Conservation (phyloP, 2,113 vertebrate species). For the Macheiramphus alcinus region DNA sequence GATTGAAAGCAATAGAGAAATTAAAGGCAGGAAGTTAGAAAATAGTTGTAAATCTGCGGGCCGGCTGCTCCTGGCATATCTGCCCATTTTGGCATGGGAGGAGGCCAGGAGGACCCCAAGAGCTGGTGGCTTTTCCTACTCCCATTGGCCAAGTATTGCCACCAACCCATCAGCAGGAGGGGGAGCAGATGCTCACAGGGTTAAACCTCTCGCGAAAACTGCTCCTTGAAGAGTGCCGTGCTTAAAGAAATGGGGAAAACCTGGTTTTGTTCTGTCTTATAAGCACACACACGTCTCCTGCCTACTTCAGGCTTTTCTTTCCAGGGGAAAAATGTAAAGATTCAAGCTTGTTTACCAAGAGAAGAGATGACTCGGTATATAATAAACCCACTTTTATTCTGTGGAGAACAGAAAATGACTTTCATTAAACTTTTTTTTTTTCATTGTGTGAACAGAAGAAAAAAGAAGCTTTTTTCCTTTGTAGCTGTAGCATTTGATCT, state of each 20-base stretch:
- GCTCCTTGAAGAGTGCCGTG: background rate
- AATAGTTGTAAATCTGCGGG: background rate
- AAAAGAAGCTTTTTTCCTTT: background rate
- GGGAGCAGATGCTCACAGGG: background rate
- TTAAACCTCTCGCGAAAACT: background rate
- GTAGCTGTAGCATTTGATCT: conserved; percentile 14
- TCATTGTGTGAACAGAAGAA: background rate
- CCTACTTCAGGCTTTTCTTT: background rate
- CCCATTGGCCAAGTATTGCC: background rate
- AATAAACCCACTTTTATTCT: background rate
- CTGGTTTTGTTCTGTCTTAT: background rate
- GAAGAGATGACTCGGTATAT: background rate
- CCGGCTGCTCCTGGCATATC: background rate
- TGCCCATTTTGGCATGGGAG: background rate
- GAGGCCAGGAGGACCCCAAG: background rate
- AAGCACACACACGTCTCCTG: background rate
- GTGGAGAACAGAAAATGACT: background rate
- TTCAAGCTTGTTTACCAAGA: background rate
- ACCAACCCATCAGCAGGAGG: background rate
- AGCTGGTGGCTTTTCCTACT: background rate
- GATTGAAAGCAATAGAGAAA: background rate
- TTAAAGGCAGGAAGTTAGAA: background rate
- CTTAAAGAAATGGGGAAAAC: background rate
- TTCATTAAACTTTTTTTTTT: background rate
- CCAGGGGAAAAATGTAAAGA: background rate